These are phyloP conservation scores for Drosophila chauvacae DNA, from an alignment of 1,140 invertebrate species.

Conservation along the genomic window DNA sequence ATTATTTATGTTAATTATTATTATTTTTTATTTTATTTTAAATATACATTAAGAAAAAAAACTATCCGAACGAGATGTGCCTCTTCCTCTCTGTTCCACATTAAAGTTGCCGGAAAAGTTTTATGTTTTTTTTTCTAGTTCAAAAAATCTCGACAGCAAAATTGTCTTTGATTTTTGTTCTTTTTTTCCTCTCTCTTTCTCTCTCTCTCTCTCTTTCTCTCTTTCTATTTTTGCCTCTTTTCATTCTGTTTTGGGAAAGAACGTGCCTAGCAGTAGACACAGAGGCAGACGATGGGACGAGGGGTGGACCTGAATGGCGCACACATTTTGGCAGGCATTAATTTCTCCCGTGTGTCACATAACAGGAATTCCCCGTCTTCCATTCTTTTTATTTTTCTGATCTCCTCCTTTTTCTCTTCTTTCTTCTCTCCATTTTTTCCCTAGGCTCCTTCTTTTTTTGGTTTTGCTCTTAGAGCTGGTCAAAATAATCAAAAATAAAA, in stretches of 20 bases:
- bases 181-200: constrained; percentile 10
- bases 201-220: neutral
- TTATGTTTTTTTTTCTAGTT: neutral
- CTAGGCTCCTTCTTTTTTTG: neutral
- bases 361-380: constrained; percentile 41
- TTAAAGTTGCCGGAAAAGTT: constrained; percentile 12
- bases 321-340: constrained; percentile 75
- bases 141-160: constrained; percentile 39
- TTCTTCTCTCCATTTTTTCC: neutral
- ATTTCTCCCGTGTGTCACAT: constrained; percentile 77
- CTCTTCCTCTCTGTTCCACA: neutral
- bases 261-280: constrained; percentile 41
- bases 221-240: neutral
- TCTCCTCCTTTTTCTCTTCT: no score
- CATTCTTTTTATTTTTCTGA: neutral
- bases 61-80: no score
- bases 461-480: neutral
- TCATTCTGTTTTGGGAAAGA: constrained; percentile 49
- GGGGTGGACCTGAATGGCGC: constrained; percentile 48
- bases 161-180: constrained; percentile 37
- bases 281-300: neutral
- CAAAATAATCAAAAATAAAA: neutral
- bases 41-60: neutral
- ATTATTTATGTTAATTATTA: neutral
- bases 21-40: neutral